Conservation (phyloP, 2,113 vertebrate genomes). For the Anoplopoma fimbria region DNA sequence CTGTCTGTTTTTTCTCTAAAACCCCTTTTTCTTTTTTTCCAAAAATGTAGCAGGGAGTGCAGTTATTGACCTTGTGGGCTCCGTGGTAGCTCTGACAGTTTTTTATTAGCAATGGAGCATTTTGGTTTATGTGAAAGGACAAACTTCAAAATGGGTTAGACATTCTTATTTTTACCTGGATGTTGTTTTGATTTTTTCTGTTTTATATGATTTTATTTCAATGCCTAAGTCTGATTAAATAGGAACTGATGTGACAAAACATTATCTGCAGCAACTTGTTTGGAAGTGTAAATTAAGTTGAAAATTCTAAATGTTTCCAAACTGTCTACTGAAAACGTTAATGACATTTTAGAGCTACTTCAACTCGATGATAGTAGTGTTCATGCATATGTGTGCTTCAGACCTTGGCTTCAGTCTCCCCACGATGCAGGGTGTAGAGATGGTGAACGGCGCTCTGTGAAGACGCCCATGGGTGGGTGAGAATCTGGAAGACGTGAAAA, state of each 20-base stretch:
- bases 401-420: constrained; percentile 99
- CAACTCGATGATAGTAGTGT: neutral
- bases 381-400: constrained; percentile 22
- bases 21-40: neutral
- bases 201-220: neutral
- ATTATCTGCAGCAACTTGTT: neutral
- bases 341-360: neutral
- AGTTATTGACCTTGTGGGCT: too few relatives aligned
- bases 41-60: neutral
- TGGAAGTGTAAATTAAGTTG: neutral
- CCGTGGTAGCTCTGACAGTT: neutral
- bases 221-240: neutral
- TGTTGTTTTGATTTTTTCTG: neutral
- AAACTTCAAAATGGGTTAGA: neutral
- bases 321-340: neutral
- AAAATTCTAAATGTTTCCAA: neutral
- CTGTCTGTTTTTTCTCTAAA: neutral
- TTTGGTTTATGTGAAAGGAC: neutral
- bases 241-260: neutral
- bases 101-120: neutral
- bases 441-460: constrained; percentile 98
- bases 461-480: constrained; percentile 97
- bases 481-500: constrained; percentile 97
- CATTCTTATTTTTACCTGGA: neutral
- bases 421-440: constrained; percentile 97